Conservation (phyloP, 2,888 invertebrate species). For the Pristionchus exspectatus region DNA sequence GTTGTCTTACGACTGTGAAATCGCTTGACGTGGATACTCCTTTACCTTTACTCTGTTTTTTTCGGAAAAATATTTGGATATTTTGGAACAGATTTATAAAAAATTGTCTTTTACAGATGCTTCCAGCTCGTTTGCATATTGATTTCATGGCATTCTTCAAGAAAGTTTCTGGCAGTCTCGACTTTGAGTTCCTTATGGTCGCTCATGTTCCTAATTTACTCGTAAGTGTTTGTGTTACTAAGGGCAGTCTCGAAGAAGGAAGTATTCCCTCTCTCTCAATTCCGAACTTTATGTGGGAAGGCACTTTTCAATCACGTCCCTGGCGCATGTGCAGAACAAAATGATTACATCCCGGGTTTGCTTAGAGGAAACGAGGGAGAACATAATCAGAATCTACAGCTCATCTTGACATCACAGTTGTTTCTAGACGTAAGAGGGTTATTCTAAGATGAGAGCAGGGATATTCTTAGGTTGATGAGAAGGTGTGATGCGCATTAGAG, state of each 20-base stretch:
- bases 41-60: too few relatives aligned
- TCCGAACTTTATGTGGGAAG: background rate
- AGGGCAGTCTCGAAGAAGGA: background rate
- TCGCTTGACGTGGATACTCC: too few relatives aligned
- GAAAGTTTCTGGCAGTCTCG: constrained; percentile 41
- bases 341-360: background rate
- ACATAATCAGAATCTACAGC: background rate
- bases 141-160: constrained; percentile 53
- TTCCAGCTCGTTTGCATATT: constrained; percentile 24
- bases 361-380: background rate
- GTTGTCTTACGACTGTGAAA: too few relatives aligned
- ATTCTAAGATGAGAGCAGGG: background rate
- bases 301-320: background rate
- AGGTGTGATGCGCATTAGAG: background rate
- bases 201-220: constrained; percentile 52
- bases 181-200: constrained; percentile 49
- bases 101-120: constrained; percentile 6
- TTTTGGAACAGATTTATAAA: background rate
- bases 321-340: background rate
- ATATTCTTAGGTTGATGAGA: background rate
- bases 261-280: too few relatives aligned
- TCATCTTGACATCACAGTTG: background rate
- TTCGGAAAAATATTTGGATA: too few relatives aligned
- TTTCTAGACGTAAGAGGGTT: background rate
- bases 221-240: constrained; percentile 15